Percentiles rank a stretch among this genome's conserved stretches.
Evolutionary conservation across 1,140 invertebrate genomes (phyloP).

Genomic region (Trachymyrmex septentrionalis): DNA sequence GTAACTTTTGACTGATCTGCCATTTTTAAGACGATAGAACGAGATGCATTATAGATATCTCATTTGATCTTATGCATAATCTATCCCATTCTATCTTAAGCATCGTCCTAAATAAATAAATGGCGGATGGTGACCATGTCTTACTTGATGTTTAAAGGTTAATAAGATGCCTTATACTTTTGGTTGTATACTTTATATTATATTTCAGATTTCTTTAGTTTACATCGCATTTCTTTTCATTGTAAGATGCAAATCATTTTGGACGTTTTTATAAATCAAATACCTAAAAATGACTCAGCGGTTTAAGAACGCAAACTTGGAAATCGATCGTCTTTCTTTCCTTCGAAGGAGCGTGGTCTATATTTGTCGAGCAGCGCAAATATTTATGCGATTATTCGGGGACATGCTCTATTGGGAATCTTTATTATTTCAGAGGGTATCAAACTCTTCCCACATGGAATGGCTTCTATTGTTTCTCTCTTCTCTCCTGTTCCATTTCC

Average conservation of each 20-base stretch:
- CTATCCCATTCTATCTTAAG: too few relatives aligned
- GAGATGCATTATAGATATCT: too few relatives aligned
- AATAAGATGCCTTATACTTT: too few relatives aligned
- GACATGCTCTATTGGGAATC: constrained; percentile 31
- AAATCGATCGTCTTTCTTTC: background rate
- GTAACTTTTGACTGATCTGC: too few relatives aligned
- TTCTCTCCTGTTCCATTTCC: constrained; percentile 17
- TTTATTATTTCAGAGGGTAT: constrained; percentile 72
- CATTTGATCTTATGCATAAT: too few relatives aligned
- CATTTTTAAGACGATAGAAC: too few relatives aligned
- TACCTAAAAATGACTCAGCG: background rate
- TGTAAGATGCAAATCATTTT: background rate
- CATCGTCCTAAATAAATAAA: too few relatives aligned
- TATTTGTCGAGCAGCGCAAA: constrained; percentile 42
- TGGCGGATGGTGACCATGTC: too few relatives aligned
- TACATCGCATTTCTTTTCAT: background rate
- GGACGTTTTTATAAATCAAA: background rate
- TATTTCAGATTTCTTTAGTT: background rate
- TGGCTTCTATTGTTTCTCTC: background rate
- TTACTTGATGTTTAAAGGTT: too few relatives aligned
- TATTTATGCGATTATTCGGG: constrained; percentile 65
- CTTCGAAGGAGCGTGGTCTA: background rate
- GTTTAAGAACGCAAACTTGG: constrained; percentile 9
- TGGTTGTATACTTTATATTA: background rate
- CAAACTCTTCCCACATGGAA: constrained; percentile 29